These are phyloP conservation scores for Hassar affinis DNA, from an alignment of 2,113 vertebrate species.

Conservation along the genomic window DNA sequence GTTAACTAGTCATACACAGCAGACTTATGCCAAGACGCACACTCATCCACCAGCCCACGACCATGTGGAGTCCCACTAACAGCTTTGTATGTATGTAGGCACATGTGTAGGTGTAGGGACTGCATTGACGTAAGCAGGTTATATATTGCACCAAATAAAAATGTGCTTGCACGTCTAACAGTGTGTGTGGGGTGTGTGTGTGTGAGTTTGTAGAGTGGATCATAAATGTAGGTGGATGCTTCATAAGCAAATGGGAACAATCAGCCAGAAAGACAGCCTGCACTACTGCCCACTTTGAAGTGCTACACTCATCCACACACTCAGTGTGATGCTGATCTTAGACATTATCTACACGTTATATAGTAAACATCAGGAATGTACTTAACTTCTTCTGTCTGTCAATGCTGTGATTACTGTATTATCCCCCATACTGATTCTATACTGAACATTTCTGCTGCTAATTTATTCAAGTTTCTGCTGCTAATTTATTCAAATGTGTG, in stretches of 20 bases:
- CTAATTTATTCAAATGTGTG: background rate
- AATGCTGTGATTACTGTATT: background rate
- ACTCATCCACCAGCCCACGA: conserved; percentile 26
- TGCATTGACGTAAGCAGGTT: conserved; percentile 15
- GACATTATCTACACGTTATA: background rate
- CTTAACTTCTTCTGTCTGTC: background rate
- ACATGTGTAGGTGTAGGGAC: conserved; percentile 25
- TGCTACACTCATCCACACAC: background rate
- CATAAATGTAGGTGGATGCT: conserved; percentile 29
- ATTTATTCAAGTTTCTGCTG: background rate
- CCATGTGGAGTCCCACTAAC: conserved; percentile 46
- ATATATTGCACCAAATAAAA: conserved; percentile 3
- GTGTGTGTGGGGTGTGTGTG: conserved; percentile 9
- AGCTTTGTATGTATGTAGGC: conserved; percentile 45
- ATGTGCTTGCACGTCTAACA: background rate
- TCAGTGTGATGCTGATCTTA: background rate
- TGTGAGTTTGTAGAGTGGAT: conserved; percentile 8
- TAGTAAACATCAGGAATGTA: background rate
- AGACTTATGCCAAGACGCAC: background rate
- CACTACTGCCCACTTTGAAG: conserved; percentile 34
- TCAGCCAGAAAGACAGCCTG: conserved; percentile 34
- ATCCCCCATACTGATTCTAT: background rate
- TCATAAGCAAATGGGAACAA: conserved; percentile 32
- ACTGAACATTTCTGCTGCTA: too few species aligned
- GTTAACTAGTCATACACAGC: background rate